Conservation (phyloP, 2,797 vertebrate species). For the Chaenodraco wilsoni region DNA sequence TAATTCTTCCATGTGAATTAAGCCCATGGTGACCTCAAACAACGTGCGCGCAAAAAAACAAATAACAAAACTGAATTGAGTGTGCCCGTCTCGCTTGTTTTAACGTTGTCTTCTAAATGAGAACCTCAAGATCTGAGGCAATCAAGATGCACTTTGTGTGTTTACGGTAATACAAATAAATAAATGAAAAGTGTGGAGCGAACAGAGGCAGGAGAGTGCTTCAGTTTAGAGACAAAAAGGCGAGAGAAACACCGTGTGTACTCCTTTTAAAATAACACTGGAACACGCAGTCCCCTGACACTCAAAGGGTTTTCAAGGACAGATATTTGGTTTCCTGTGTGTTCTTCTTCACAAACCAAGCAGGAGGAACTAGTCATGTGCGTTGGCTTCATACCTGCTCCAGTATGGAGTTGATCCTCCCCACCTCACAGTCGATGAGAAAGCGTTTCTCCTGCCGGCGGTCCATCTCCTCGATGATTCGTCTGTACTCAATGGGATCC, state of each 20-base stretch:
- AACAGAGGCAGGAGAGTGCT: constrained; percentile 16
- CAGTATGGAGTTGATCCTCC: constrained; percentile 94
- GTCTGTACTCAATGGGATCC: constrained; percentile 92
- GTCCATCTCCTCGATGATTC: constrained; percentile 99
- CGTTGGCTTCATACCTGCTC: constrained; percentile 88
- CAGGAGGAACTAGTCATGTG: not conserved
- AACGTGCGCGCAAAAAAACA: constrained; percentile 24
- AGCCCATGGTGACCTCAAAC: constrained; percentile 64
- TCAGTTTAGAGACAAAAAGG: constrained; percentile 15
- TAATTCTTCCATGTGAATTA: constrained; percentile 59
- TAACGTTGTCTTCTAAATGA: constrained; percentile 45
- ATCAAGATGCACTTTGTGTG: constrained; percentile 40
- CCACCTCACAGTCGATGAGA: constrained; percentile 96
- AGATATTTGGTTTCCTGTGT: not conserved
- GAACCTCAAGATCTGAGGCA: constrained; percentile 42
- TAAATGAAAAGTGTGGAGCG: constrained; percentile 14
- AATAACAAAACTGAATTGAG: constrained; percentile 55
- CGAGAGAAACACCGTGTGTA: not conserved
- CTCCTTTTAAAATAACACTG: constrained; percentile 12
- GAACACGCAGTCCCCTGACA: constrained; percentile 6
- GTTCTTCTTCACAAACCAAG: constrained; percentile 4
- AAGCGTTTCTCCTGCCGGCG: constrained; percentile 96
- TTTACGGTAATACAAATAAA: constrained; percentile 40
- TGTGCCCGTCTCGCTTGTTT: constrained; percentile 34
- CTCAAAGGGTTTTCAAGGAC: constrained; percentile 10